These are phyloP conservation scores for Calcarius lapponicus DNA, from an alignment of 2,797 vertebrate species.

Conservation along the genomic window DNA sequence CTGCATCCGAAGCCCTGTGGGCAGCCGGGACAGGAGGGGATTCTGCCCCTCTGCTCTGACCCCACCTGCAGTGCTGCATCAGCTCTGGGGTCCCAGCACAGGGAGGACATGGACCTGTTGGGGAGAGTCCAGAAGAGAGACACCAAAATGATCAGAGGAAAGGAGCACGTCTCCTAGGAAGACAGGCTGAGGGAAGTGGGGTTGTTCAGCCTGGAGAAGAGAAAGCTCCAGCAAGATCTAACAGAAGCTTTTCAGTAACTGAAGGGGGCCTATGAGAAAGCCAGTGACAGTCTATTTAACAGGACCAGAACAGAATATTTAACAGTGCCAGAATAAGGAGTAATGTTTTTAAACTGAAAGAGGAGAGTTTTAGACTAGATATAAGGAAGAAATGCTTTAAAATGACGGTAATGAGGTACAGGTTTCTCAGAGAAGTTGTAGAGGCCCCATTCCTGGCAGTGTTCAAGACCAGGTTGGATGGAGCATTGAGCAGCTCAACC, in stretches of 20 bases:
- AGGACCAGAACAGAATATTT: not conserved
- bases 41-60: not conserved
- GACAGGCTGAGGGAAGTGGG: not conserved
- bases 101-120: not conserved
- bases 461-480: not conserved
- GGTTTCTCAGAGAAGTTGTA: not conserved
- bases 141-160: not conserved
- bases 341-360: not conserved
- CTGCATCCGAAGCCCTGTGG: not conserved
- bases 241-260: not conserved
- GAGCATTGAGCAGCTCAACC: not conserved
- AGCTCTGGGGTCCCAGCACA: not conserved
- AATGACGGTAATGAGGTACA: not conserved
- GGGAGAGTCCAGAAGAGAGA: rapidly evolving
- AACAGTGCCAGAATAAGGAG: not conserved
- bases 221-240: not conserved
- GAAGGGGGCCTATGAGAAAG: not conserved
- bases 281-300: not conserved
- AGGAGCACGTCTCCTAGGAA: rapidly evolving
- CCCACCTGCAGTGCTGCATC: not conserved
- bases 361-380: not conserved
- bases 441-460: not conserved
- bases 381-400: not conserved
- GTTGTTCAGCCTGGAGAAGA: not conserved
- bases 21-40: not conserved